A percentile compares a stretch with the other conserved stretches of the same genome.
Evolutionary conservation across 2,888 invertebrate species (phyloP).

Genomic region (Spisula solida): DNA sequence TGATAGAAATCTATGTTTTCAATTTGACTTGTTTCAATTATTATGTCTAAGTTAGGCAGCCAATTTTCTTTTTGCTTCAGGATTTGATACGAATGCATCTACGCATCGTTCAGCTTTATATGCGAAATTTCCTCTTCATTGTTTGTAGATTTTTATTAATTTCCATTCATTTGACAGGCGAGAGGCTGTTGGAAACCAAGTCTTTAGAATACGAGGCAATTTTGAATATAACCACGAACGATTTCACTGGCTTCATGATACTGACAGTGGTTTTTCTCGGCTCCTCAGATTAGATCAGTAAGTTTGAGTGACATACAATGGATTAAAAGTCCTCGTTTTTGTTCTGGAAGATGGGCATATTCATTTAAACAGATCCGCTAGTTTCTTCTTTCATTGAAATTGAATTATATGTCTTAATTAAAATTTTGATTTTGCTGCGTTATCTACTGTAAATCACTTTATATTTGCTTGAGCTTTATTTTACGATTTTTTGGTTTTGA

Average conservation of each 20-base stretch:
- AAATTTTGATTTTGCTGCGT: not conserved
- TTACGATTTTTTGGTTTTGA: too few relatives aligned
- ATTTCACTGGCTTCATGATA: not conserved
- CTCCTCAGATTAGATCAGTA: not conserved
- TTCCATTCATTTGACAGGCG: slow-evolving; percentile 8
- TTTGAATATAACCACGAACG: not conserved
- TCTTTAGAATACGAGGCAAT: not conserved
- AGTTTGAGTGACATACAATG: not conserved
- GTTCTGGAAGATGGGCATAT: not conserved
- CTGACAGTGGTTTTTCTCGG: not conserved
- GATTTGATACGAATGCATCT: not conserved
- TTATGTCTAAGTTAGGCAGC: not conserved
- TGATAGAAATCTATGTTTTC: too few relatives aligned
- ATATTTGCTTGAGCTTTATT: too few relatives aligned
- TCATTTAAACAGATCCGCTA: not conserved
- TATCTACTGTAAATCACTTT: too few relatives aligned
- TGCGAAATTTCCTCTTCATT: not conserved
- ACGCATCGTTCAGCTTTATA: not conserved
- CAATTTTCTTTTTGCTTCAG: not conserved
- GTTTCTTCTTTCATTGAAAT: not conserved
- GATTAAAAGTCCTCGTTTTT: not conserved
- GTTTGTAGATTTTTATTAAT: slow-evolving; percentile 13
- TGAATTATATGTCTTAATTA: slow-evolving; percentile 24
- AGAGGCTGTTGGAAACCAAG: not conserved
- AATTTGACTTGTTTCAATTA: not conserved